Percentiles rank a stretch among this genome's conserved stretches.
Conservation (phyloP, 2,797 vertebrate species). For the Macropus fuliginosus region DNA sequence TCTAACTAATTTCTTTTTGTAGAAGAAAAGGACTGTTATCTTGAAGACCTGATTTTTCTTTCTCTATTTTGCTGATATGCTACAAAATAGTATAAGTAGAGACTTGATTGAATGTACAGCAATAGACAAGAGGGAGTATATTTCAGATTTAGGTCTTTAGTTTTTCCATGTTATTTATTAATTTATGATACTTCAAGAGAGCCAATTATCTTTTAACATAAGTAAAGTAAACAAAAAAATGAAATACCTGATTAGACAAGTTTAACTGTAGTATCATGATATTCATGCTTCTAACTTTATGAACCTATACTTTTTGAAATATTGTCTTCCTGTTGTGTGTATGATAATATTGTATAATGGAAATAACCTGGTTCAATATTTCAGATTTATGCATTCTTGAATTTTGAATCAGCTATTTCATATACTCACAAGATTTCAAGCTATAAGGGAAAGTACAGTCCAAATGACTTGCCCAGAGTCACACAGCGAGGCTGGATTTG, state of each 20-base stretch:
- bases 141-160: neutral
- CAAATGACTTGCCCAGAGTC: neutral
- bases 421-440: too few relatives aligned
- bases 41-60: neutral
- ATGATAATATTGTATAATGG: too few relatives aligned
- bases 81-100: neutral
- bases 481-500: neutral
- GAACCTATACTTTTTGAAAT: too few relatives aligned
- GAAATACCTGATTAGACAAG: neutral
- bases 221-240: slow-evolving; percentile 7
- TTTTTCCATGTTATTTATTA: neutral
- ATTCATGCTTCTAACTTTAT: too few relatives aligned
- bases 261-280: too few relatives aligned
- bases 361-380: too few relatives aligned
- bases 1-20: neutral
- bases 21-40: neutral
- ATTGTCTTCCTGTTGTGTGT: too few relatives aligned
- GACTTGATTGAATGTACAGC: neutral
- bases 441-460: too few relatives aligned
- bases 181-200: slow-evolving; percentile 25
- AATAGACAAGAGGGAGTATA: neutral
- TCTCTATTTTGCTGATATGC: neutral
- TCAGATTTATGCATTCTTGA: too few relatives aligned
- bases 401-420: too few relatives aligned
- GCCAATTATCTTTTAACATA: neutral